Evolutionary conservation across 2,113 vertebrate species (phyloP), one percentile per base, ranked within the genome.

Genomic region (Pseudopipra pipra): DNA sequence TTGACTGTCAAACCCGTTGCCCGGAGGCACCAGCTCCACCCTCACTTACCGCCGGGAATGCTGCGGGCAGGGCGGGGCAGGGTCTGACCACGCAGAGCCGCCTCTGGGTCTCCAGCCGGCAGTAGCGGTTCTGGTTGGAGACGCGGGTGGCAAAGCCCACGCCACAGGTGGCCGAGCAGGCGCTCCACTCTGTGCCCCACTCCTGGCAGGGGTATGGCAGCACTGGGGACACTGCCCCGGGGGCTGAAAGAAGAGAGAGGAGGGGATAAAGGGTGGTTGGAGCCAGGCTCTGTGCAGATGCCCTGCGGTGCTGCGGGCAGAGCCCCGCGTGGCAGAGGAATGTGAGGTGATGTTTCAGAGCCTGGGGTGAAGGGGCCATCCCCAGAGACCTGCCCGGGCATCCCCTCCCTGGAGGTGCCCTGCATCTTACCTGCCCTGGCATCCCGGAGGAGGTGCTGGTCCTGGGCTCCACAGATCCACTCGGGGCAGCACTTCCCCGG

Each of bases 401-500:
- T 30, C 56, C 22, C 35, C 12, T 62, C 35, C 4, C 31, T 27
- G 18, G 5, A 5, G 25, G 16, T 14, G 13, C 39, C 49, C 37
- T 55, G 77, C 31, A 11, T 43, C 33, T 87, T 93, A 99, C 99
- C 98, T 98, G 98, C 81, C 66, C 97, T 93, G 41, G 97, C 70
- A 28, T 86, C 90, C 41, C 5, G 73, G 37, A 59, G 93, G 43
- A 76, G n/a, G 23, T 96, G 97, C 97, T 37, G 98, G n/a, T 98
- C 97, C 68, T 93, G 93, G 80, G 95, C 96, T 62, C 99, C 98
- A 7, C 99, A 99, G 96, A 99, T 97, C 99, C 99, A 99, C 92
- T 99, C 98, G 1, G 98, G 98, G 85, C 99, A 99, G 98, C 99
- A 99, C 87, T 98, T 98, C 28, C 99, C 99, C 0, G 98, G 99